Conservation (phyloP, 1,140 invertebrate species). For the Maniola jurtina region DNA sequence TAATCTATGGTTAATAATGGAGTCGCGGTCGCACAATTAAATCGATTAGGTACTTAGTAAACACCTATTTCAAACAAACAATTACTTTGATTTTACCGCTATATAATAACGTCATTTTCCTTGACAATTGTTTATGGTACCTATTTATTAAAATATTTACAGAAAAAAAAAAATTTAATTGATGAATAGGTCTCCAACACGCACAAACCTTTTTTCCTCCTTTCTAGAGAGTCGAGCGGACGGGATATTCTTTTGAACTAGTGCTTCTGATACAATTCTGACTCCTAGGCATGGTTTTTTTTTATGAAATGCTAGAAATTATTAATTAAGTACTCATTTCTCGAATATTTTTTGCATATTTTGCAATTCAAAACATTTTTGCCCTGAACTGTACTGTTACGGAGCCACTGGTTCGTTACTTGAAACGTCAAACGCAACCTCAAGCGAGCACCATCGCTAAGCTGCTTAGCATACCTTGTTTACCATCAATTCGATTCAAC, state of each 20-base stretch:
- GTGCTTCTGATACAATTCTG: too few relatives aligned
- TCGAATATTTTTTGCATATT: conserved; percentile 1
- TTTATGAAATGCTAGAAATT: too few relatives aligned
- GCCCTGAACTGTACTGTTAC: conserved; percentile 43
- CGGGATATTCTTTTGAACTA: too few relatives aligned
- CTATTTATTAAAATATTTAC: too few relatives aligned
- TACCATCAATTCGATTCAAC: conserved; percentile 25
- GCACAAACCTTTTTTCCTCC: too few relatives aligned
- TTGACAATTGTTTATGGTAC: not conserved
- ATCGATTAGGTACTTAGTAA: conserved; percentile 35
- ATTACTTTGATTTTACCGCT: conserved; percentile 22
- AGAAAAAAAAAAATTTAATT: too few relatives aligned
- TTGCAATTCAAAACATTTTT: conserved; percentile 28
- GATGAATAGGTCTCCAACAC: too few relatives aligned
- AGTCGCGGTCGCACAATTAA: conserved; percentile 39
- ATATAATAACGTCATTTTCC: conserved; percentile 1
- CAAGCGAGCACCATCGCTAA: conserved; percentile 63
- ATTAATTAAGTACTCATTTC: too few relatives aligned
- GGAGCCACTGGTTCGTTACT: conserved; percentile 57
- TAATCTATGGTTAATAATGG: conserved; percentile 52
- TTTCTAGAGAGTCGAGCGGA: too few relatives aligned
- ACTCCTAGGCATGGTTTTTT: too few relatives aligned
- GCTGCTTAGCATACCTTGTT: conserved; percentile 66
- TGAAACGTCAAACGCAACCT: conserved; percentile 64
- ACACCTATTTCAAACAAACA: conserved; percentile 11